Evolutionary conservation across 2,113 vertebrate species (phyloP).

Genomic region (Pollachius pollachius): DNA sequence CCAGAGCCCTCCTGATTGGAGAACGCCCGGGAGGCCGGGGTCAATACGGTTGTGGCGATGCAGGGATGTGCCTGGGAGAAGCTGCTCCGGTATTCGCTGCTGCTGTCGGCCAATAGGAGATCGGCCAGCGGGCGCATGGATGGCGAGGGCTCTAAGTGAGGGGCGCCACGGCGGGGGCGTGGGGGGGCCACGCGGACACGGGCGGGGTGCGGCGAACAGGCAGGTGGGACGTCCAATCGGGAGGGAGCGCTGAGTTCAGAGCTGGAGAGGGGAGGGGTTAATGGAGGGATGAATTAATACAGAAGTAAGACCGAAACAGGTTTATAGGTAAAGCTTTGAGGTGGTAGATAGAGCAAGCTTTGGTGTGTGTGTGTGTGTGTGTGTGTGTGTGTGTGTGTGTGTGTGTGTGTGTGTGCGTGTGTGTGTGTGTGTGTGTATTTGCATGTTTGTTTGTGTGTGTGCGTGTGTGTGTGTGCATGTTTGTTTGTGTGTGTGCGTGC

Average conservation of each 20-base stretch:
- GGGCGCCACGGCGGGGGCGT: background rate
- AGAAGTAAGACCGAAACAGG: background rate
- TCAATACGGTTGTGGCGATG: background rate
- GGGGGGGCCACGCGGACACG: background rate
- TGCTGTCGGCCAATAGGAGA: background rate
- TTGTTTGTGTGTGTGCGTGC: background rate
- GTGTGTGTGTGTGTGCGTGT: no score
- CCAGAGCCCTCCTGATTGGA: background rate
- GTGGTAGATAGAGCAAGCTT: background rate
- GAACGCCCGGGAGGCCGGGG: background rate
- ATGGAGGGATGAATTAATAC: no score
- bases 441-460: no score
- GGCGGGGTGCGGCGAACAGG: background rate
- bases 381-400: no score
- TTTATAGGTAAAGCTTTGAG: no score
- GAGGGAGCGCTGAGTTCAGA: slow-evolving; percentile 1
- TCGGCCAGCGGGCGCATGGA: no score
- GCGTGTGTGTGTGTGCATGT: background rate
- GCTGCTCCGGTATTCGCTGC: background rate
- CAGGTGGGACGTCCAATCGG: background rate
- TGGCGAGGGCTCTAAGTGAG: no score
- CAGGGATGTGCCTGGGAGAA: background rate
- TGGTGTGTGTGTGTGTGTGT: background rate
- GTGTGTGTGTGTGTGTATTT: no score
- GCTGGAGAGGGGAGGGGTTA: background rate